Evolutionary conservation across 2,797 vertebrate genomes (phyloP).

Genomic region (Characodon lateralis): DNA sequence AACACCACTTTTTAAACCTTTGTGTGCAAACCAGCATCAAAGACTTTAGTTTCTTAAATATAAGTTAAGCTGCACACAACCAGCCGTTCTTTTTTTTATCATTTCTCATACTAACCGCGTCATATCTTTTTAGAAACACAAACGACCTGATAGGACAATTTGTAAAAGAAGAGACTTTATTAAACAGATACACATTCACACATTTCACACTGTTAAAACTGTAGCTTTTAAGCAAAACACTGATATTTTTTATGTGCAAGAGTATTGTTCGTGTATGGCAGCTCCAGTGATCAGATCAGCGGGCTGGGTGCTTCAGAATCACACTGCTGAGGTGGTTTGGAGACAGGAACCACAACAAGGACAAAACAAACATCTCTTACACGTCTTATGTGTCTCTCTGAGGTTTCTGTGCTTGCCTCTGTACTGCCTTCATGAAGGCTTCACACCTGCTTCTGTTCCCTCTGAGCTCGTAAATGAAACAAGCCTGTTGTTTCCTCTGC

Average conservation of each 20-base stretch:
- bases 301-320: slow-evolving; percentile 31
- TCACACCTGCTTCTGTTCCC: slow-evolving; percentile 67
- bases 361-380: slow-evolving; percentile 78
- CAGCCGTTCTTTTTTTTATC: neutral
- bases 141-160: neutral
- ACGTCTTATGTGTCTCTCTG: slow-evolving; percentile 82
- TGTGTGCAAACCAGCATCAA: neutral
- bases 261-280: slow-evolving; percentile 7
- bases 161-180: neutral
- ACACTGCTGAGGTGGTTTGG: slow-evolving; percentile 60
- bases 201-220: neutral
- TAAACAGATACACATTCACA: neutral
- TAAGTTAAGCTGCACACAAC: neutral
- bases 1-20: neutral
- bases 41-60: neutral
- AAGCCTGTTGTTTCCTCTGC: slow-evolving; percentile 33
- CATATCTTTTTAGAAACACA: neutral
- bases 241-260: neutral
- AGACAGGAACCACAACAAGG: slow-evolving; percentile 83
- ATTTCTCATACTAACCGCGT: neutral
- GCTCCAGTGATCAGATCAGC: slow-evolving; percentile 30
- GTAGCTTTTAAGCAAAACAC: neutral
- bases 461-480: slow-evolving; percentile 54
- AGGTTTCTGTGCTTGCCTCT: slow-evolving; percentile 78
- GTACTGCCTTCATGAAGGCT: slow-evolving; percentile 62